Conservation (phyloP, 2,797 vertebrate species). For the Echeneis naucrates region DNA sequence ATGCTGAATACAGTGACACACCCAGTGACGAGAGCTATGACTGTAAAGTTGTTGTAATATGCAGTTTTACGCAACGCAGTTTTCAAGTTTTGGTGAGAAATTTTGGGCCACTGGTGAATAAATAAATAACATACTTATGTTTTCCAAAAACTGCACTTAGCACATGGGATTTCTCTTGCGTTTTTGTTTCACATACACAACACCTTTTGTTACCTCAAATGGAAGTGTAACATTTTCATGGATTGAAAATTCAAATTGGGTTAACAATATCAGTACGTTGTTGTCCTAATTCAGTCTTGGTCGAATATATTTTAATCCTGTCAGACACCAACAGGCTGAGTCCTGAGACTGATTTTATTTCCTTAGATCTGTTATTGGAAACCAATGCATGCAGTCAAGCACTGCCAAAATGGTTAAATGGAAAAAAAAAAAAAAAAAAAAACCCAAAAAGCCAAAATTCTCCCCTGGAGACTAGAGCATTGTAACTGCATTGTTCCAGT, state of each 20-base stretch:
- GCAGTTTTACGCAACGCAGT: no score
- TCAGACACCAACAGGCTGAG: constrained; percentile 33
- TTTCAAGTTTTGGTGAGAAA: not conserved
- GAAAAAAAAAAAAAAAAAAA: no score
- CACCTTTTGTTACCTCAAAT: no score
- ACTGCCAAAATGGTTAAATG: constrained; percentile 60
- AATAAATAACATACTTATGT: not conserved
- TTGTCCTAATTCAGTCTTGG: not conserved
- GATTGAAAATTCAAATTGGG: constrained; percentile 31
- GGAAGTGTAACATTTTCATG: no score
- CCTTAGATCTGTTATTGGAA: constrained; percentile 64
- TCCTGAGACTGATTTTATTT: constrained; percentile 59
- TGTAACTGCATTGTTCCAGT: constrained; percentile 65
- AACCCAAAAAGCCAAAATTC: no score
- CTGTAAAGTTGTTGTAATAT: no score
- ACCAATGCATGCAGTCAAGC: constrained; percentile 67
- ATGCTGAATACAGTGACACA: no score
- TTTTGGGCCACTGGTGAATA: not conserved
- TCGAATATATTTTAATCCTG: constrained; percentile 25
- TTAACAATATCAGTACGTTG: constrained; percentile 26
- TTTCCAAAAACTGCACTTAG: not conserved
- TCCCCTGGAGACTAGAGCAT: constrained; percentile 48
- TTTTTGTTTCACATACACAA: constrained; percentile 7
- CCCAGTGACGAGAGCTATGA: no score
- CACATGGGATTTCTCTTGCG: not conserved